A percentile compares a stretch with the other conserved stretches of the same genome.
phyloP scores from a whole-genome alignment of 2,797 vertebrate genomes.

The Sparus aurata region DNA sequence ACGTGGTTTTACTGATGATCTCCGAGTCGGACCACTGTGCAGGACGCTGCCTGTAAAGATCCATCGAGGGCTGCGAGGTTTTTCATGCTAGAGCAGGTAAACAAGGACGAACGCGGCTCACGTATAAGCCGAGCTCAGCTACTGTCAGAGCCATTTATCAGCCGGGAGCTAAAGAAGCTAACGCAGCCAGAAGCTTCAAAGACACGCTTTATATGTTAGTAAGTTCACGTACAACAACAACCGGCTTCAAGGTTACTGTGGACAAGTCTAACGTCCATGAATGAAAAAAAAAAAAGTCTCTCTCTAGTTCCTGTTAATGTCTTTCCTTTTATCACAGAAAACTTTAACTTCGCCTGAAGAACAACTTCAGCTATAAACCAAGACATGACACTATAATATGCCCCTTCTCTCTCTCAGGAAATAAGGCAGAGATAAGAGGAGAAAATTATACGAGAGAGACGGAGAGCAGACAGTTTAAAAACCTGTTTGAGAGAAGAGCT shows the following conservation, averaged over 20 bases:
- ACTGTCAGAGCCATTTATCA: conserved; percentile 3
- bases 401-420: neutral
- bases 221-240: neutral
- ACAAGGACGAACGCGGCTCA: neutral
- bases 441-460: neutral
- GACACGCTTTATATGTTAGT: neutral
- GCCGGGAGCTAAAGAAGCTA: conserved; percentile 7
- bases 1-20: neutral
- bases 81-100: conserved; percentile 4
- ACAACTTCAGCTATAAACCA: neutral
- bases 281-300: neutral
- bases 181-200: neutral
- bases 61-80: neutral
- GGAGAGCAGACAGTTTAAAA: neutral
- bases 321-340: neutral
- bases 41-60: neutral
- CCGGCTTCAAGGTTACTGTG: neutral
- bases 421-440: neutral
- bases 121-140: neutral
- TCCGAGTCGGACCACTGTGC: neutral
- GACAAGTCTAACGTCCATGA: neutral
- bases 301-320: neutral
- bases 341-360: neutral
- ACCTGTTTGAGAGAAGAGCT: neutral
- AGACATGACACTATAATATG: neutral